A percentile compares a stretch with the other conserved stretches of the same genome.
These are phyloP conservation scores for Operophtera brumata DNA, from an alignment of 2,888 invertebrate species.

Conservation along the genomic window DNA sequence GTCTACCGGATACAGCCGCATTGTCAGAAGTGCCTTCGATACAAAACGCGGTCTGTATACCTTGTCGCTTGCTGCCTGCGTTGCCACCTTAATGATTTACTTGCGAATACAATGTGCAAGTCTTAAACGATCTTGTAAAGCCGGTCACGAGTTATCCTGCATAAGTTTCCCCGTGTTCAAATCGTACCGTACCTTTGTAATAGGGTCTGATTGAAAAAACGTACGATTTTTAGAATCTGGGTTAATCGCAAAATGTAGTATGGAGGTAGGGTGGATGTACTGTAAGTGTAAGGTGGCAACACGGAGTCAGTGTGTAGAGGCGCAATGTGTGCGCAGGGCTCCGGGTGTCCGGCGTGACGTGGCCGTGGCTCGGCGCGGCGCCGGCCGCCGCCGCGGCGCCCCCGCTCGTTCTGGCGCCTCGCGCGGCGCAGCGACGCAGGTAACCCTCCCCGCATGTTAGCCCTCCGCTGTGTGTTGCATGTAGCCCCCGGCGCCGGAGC, in stretches of 20 bases:
- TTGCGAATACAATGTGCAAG: background rate
- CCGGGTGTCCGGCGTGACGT: constrained; percentile 88
- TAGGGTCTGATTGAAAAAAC: background rate
- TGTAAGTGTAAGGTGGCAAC: constrained; percentile 9
- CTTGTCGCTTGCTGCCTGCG: constrained; percentile 9
- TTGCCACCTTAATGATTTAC: constrained; percentile 13
- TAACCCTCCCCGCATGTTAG: constrained; percentile 66
- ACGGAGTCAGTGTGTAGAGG: constrained; percentile 46
- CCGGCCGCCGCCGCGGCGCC: constrained; percentile 82
- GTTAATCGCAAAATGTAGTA: background rate
- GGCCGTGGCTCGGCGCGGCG: constrained; percentile 87
- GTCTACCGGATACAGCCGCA: constrained; percentile 19
- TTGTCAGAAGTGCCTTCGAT: constrained; percentile 14
- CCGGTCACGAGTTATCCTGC: background rate
- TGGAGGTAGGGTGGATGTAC: background rate
- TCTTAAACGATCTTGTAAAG: background rate
- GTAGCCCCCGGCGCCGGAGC: constrained; percentile 87
- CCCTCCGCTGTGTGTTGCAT: constrained; percentile 61
- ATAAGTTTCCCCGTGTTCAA: background rate
- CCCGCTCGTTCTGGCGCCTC: constrained; percentile 87
- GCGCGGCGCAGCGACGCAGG: constrained; percentile 88
- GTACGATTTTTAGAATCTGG: background rate
- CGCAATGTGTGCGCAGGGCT: constrained; percentile 83
- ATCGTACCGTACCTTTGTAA: background rate
- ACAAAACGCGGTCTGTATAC: constrained; percentile 11